Evolutionary conservation across 2,888 invertebrate species (phyloP).

Genomic region (Herminia tarsipennalis): DNA sequence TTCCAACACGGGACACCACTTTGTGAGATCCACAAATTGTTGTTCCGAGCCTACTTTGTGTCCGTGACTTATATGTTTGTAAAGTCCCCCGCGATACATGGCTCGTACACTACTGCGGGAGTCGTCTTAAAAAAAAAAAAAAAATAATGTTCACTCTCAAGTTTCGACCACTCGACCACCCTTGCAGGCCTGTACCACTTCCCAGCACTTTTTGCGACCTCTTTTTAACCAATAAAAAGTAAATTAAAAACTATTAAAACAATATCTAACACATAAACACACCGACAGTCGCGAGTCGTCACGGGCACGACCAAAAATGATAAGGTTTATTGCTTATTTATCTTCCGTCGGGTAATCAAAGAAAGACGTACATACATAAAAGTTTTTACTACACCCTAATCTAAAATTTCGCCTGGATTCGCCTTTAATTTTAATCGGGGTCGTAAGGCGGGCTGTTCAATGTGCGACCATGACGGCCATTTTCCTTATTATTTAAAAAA

Average conservation of each 20-base stretch:
- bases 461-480: constrained; percentile 14
- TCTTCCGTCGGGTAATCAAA: constrained; percentile 58
- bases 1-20: too few species aligned
- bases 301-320: constrained; percentile 44
- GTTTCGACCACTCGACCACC: too few species aligned
- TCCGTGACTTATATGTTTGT: too few species aligned
- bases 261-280: constrained; percentile 47
- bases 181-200: too few species aligned
- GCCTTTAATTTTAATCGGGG: constrained; percentile 49
- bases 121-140: too few species aligned
- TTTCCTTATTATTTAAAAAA: too few species aligned
- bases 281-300: constrained; percentile 28
- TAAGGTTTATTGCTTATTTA: constrained; percentile 57
- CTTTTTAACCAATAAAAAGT: constrained; percentile 60
- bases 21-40: too few species aligned
- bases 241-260: constrained; percentile 72
- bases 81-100: too few species aligned
- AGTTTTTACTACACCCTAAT: constrained; percentile 74
- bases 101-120: too few species aligned
- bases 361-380: constrained; percentile 56
- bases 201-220: constrained; percentile 27
- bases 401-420: constrained; percentile 79
- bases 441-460: constrained; percentile 48
- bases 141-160: too few species aligned
- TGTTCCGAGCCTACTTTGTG: too few species aligned